Evolutionary conservation across 2,797 vertebrate species (phyloP).

Genomic region (Enteromius fasciolatus): DNA sequence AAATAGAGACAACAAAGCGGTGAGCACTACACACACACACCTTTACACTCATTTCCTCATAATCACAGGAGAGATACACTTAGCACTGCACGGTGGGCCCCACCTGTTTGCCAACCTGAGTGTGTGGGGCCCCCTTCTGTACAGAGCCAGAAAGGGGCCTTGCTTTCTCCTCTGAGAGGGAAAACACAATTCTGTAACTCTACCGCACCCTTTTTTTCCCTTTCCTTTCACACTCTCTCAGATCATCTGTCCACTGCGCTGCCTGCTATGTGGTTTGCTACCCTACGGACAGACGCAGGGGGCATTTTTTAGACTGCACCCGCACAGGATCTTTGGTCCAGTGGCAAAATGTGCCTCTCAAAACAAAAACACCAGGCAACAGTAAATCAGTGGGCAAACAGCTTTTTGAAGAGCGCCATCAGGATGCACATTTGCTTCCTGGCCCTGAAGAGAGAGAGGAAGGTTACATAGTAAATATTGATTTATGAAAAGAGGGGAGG

Average conservation of each 20-base stretch:
- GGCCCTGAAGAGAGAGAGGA: slow-evolving; percentile 79
- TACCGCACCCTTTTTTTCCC: not conserved
- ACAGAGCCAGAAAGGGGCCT: not conserved
- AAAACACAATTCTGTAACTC: slow-evolving; percentile 26
- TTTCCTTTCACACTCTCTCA: slow-evolving; percentile 5
- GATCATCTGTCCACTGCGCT: not conserved
- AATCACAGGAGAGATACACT: slow-evolving; percentile 48
- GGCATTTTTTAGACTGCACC: slow-evolving; percentile 64
- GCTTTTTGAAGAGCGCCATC: slow-evolving; percentile 73
- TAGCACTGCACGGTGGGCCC: slow-evolving; percentile 49
- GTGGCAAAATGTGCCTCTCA: slow-evolving; percentile 71
- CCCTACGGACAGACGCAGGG: not conserved
- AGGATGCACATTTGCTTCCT: slow-evolving; percentile 87
- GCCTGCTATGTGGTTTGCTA: not conserved
- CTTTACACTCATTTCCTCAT: slow-evolving; percentile 56
- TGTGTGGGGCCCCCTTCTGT: not conserved
- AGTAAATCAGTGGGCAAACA: slow-evolving; percentile 60
- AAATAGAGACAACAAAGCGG: slow-evolving; percentile 23
- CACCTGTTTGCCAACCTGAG: slow-evolving; percentile 21
- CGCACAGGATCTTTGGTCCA: slow-evolving; percentile 66
- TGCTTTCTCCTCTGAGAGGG: not conserved
- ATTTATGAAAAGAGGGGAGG: slow-evolving; percentile 74
- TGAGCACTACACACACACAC: slow-evolving; percentile 40
- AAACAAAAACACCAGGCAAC: slow-evolving; percentile 62
- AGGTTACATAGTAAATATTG: slow-evolving; percentile 83